These are phyloP conservation scores for Xanthostigma xanthostigma DNA, from an alignment of 2,888 invertebrate genomes.

Conservation along the genomic window DNA sequence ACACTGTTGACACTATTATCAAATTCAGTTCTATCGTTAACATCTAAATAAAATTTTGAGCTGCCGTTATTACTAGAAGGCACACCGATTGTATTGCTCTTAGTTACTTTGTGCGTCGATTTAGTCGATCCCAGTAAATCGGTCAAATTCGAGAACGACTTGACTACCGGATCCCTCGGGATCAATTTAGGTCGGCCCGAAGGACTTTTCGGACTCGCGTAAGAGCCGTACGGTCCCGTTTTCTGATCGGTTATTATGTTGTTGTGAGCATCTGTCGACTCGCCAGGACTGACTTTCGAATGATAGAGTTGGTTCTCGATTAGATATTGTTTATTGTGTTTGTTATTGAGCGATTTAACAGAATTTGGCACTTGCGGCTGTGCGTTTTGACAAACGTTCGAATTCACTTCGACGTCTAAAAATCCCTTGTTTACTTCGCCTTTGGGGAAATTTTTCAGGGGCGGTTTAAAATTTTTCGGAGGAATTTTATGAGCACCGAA, in stretches of 20 bases:
- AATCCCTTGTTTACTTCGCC: not conserved
- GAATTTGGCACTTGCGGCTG: not conserved
- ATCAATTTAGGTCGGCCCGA: not conserved
- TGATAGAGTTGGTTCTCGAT: constrained; percentile 4
- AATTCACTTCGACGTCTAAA: not conserved
- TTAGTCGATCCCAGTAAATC: not conserved
- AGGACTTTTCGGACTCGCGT: not conserved
- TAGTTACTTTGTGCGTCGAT: not conserved
- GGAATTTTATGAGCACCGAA: not conserved
- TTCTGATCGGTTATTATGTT: not conserved
- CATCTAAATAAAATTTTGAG: no score
- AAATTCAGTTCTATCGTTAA: no score
- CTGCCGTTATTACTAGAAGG: not conserved
- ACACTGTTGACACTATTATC: no score
- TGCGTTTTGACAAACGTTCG: not conserved
- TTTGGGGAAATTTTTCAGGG: not conserved
- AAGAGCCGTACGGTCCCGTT: not conserved
- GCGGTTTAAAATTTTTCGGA: constrained; percentile 1
- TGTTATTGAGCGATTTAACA: no score
- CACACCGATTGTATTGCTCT: not conserved
- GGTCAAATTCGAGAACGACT: not conserved
- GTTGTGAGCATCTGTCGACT: not conserved
- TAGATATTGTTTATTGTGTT: not conserved
- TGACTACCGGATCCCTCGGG: not conserved
- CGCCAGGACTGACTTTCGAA: not conserved